Evolutionary conservation across 1,140 invertebrate genomes (phyloP), one percentile per base, ranked within the genome.

Genomic region (Heliconius congener): DNA sequence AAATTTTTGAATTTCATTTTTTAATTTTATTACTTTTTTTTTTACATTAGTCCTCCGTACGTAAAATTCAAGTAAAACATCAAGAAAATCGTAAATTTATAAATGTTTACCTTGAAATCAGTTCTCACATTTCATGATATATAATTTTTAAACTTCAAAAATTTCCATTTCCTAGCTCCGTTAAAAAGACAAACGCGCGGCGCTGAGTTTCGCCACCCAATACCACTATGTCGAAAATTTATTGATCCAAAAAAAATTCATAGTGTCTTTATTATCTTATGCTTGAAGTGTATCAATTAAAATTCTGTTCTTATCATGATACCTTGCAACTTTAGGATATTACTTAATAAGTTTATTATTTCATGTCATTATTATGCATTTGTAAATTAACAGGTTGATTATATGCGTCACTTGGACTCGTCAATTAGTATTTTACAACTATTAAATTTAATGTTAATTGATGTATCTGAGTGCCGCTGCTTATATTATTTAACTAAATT

Each of bases 281-380:
- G 42, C 42, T 46, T 16, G 13, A 5, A 46, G 42, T 46, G 13
- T 4, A 3, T 46, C 42, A 46, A 46, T 16, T 46, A 46, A 46
- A 46, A 16, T 46, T 46, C 42, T 46, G 42, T 16, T 46, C 42
- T 66, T 66, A 66, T 27, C 60, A 16, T 66, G 27, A 16, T n/a
- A 60, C n/a, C 57, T 60, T n/a, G 57, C 57, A 23, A 60, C 19
- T 60, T 9, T 60, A 60, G 57, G 11, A 60, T 23, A 60, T 60
- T 30, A 60, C 4, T 66, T 30, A 66, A 66, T 27, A 66, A 23
- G 13, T 66, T 66, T 66, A 66, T 66, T 66, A 66, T 66, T 66
- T 27, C 27, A 66, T 57, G 9, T 66, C 30, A 66, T 66, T n/a
- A 27, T 23, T 27, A 66, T 66, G 60, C 60, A 66, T 66, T 66